A percentile compares a stretch with the other conserved stretches of the same genome.
Conservation (phyloP, 1,140 invertebrate species). For the Trichogramma pretiosum region DNA sequence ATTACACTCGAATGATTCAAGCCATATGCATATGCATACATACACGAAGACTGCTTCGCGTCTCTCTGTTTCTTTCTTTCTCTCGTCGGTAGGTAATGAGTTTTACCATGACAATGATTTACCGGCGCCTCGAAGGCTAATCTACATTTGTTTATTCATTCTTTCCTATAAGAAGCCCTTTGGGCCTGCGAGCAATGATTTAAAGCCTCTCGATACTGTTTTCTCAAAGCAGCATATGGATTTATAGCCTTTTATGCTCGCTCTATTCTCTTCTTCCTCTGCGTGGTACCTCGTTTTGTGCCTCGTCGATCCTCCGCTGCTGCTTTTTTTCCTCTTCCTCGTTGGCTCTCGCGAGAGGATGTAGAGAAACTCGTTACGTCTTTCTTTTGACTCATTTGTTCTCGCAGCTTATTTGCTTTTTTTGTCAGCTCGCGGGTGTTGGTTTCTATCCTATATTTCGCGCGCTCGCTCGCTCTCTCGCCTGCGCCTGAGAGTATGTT, state of each 20-base stretch:
- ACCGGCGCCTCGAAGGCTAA: constrained; percentile 37
- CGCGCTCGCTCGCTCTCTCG: no score
- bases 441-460: no score
- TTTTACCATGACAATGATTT: constrained; percentile 39
- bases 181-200: constrained; percentile 33
- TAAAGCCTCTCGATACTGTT: no score
- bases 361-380: no score
- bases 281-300: constrained; percentile 8
- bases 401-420: no score
- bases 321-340: neutral
- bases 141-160: constrained; percentile 47
- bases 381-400: no score
- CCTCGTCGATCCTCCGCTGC: neutral
- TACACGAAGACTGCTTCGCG: no score
- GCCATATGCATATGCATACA: no score
- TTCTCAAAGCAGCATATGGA: constrained; percentile 39
- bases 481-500: no score
- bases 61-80: no score
- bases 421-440: no score
- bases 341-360: neutral
- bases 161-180: constrained; percentile 2
- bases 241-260: constrained; percentile 26
- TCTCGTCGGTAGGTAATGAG: constrained; percentile 33
- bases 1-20: no score
- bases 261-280: constrained; percentile 17